Evolutionary conservation across 2,888 invertebrate species (phyloP), one percentile per base, ranked within the genome.

Genomic region (Apoderus coryli): DNA sequence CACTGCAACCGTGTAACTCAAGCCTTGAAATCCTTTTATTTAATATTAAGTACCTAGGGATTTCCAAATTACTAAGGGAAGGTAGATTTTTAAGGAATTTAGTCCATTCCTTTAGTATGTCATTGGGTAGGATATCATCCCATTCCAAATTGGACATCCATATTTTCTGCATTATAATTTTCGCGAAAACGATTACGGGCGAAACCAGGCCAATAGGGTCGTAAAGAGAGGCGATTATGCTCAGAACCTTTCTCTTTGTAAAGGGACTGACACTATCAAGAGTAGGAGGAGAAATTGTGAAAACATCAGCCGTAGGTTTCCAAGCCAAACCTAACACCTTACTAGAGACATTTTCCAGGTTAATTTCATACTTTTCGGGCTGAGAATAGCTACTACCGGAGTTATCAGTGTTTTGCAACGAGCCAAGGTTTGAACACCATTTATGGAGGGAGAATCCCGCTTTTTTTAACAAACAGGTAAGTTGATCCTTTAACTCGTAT

Each of bases 1-100:
- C 19, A 19, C 19, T 19, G n/a, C 6, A 19, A 6, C 19, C 19
- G n/a, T 19, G 19, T 19, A 19, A 19, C n/a, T 19, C n/a, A 7
- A 19, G n/a, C n/a, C n/a, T n/a, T n/a, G n/a, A n/a, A n/a, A n/a
- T n/a, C n/a, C n/a, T n/a, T n/a, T n/a, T n/a, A n/a, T n/a, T n/a
- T n/a, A n/a, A n/a, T n/a, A n/a, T 19, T 6, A 19, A 6, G 6
- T 19, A n/a, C 19, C 19, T 19, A 19, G 6, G 7, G n/a, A 19
- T 19, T 19, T 19, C 19, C n/a, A 19, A n/a, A 19, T 19, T 19
- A 19, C n/a, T 19, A 7, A 19, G n/a, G 6, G 6, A 7, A n/a
- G n/a, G n/a, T 19, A 19, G n/a, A n/a, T 19, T 19, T 7, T 19
- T 19, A 7, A 6, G 6, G 7, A 19, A 19, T 7, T 19, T 19